Evolutionary conservation across 2,888 invertebrate genomes (phyloP).

Genomic region (Pogonocherus hispidulus): DNA sequence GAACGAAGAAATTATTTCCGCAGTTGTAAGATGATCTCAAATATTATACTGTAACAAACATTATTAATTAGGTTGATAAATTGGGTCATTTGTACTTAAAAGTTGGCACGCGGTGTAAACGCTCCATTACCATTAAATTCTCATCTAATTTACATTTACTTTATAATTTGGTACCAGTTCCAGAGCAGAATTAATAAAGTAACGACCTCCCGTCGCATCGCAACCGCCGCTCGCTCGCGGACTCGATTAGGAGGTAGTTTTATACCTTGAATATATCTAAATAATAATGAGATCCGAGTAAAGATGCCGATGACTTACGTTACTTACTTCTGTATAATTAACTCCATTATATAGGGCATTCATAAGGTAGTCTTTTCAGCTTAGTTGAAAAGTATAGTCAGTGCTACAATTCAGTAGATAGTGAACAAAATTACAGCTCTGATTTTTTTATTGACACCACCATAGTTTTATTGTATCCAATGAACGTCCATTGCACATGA

Average conservation of each 20-base stretch:
- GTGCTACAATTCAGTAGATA: no score
- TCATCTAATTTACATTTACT: slow-evolving; percentile 26
- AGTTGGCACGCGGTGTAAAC: slow-evolving; percentile 7
- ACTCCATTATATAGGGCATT: no score
- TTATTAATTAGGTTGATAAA: slow-evolving; percentile 3
- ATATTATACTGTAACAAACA: no score
- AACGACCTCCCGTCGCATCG: not conserved
- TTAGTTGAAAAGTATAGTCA: no score
- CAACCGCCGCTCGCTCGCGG: not conserved
- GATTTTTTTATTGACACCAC: no score
- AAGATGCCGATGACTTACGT: not conserved
- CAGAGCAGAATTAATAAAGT: slow-evolving; percentile 13
- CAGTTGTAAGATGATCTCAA: no score
- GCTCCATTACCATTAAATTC: slow-evolving; percentile 23
- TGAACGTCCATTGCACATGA: no score
- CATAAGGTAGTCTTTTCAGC: no score
- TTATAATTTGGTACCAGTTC: slow-evolving; percentile 14
- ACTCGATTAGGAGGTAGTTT: slow-evolving; percentile 9
- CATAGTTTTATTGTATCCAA: no score
- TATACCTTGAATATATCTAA: not conserved
- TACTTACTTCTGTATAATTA: no score
- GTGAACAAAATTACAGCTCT: no score
- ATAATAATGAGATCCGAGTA: not conserved
- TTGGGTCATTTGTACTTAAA: slow-evolving; percentile 5
- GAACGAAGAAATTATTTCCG: no score